Evolutionary conservation across 2,113 vertebrate genomes (phyloP).

Genomic region (Cacatua alba): DNA sequence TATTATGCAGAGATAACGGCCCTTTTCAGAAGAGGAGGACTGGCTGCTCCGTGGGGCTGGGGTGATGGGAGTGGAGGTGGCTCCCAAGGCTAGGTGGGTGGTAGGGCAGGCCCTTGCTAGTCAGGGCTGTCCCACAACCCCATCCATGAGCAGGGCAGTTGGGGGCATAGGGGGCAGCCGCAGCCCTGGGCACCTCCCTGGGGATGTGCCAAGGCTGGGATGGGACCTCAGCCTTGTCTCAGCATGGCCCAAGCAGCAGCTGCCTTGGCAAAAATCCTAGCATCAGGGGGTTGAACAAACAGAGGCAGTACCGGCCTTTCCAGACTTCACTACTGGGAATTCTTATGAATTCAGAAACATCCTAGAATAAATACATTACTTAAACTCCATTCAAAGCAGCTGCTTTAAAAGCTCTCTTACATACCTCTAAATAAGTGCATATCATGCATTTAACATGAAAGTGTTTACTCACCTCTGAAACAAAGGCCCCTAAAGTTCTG

Average conservation of each 20-base stretch:
- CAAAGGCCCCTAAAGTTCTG: neutral
- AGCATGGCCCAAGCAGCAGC: neutral
- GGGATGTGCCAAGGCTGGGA: neutral
- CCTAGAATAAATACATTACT: neutral
- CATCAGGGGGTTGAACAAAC: neutral
- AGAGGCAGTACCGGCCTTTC: neutral
- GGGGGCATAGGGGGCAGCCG: neutral
- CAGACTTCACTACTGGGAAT: neutral
- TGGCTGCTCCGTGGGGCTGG: neutral
- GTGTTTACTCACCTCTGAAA: neutral
- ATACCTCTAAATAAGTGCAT: neutral
- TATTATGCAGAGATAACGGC: neutral
- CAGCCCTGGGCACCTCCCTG: neutral
- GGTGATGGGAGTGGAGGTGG: neutral
- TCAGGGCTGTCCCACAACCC: neutral
- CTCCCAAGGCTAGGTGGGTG: neutral
- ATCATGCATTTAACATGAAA: neutral
- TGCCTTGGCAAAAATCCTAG: neutral
- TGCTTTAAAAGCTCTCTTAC: neutral
- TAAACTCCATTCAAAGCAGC: neutral
- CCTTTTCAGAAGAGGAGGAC: neutral
- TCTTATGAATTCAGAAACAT: neutral
- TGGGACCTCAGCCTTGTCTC: fast-evolving
- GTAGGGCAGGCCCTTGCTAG: neutral
- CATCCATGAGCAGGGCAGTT: neutral